Conservation (phyloP, 37 sponge, comb jelly and placozoan genomes). For the Cliona cf. orientalis region DNA sequence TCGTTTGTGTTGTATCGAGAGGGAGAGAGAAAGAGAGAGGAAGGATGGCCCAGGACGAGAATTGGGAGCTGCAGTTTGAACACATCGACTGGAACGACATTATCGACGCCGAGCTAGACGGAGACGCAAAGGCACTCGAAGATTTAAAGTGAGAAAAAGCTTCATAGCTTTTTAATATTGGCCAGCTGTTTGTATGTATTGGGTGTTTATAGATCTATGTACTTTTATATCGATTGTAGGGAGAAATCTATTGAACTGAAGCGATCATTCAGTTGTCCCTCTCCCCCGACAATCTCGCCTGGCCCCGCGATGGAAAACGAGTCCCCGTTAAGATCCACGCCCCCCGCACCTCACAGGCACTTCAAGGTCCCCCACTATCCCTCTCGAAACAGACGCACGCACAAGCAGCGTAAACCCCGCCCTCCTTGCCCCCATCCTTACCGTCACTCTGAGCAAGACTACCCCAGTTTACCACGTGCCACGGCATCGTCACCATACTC, state of each 20-base stretch:
- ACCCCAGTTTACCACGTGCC: background rate
- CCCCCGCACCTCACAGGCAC: background rate
- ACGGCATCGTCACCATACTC: background rate
- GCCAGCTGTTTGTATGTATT: background rate
- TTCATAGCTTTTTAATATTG: background rate
- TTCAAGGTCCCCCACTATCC: background rate
- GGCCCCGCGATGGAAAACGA: background rate
- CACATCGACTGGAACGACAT: slow-evolving; percentile 84
- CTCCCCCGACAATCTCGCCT: too few relatives aligned
- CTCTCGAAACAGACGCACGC: background rate
- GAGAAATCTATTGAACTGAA: slow-evolving; percentile 7
- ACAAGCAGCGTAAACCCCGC: background rate
- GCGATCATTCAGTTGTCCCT: slow-evolving; percentile 7
- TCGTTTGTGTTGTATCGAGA: too few relatives aligned
- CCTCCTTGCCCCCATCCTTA: background rate
- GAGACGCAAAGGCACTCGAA: slow-evolving; percentile 55
- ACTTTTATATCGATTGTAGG: background rate
- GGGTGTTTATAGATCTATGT: background rate
- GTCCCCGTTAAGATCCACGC: background rate
- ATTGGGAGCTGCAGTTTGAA: slow-evolving; percentile 42
- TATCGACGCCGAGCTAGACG: slow-evolving; percentile 74
- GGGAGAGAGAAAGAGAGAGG: background rate
- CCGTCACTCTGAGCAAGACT: background rate
- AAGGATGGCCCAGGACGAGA: background rate
- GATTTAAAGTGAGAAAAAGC: slow-evolving; percentile 41